Percentiles rank a stretch among this genome's conserved stretches.
These are phyloP conservation scores for Siniperca scherzeri DNA, from an alignment of 2,797 vertebrate genomes.

Conservation along the genomic window DNA sequence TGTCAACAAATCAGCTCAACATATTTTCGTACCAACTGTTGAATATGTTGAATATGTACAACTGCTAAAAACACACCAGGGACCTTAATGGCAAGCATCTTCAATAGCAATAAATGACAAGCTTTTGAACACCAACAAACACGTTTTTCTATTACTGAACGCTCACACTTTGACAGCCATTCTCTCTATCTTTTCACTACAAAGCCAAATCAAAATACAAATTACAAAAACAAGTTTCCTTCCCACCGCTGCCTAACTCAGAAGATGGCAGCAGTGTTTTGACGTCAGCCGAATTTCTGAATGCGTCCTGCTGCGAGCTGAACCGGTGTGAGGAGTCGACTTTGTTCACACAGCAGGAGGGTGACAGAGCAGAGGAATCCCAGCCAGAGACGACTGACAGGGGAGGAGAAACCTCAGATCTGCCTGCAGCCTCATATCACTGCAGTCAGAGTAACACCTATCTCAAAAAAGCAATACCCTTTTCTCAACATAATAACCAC, in stretches of 20 bases:
- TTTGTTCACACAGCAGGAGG: slow-evolving; percentile 71
- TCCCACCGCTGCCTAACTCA: slow-evolving; percentile 41
- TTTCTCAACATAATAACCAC: slow-evolving; percentile 1
- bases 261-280: slow-evolving; percentile 54
- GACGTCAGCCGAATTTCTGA: slow-evolving; percentile 56
- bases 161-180: slow-evolving; percentile 44
- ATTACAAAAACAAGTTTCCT: slow-evolving; percentile 50
- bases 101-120: slow-evolving; percentile 31
- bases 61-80: slow-evolving; percentile 51
- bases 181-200: slow-evolving; percentile 35
- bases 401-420: slow-evolving; percentile 51
- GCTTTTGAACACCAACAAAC: slow-evolving; percentile 44
- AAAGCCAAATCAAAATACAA: slow-evolving; percentile 50
- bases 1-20: slow-evolving; percentile 70
- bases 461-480: slow-evolving; percentile 6
- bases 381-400: slow-evolving; percentile 46
- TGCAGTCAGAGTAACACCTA: slow-evolving; percentile 29
- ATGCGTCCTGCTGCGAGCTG: slow-evolving; percentile 62
- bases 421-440: slow-evolving; percentile 33
- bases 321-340: slow-evolving; percentile 61
- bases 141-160: slow-evolving; percentile 19
- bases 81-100: slow-evolving; percentile 42
- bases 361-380: slow-evolving; percentile 56
- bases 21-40: slow-evolving; percentile 63
- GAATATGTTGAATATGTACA: slow-evolving; percentile 39